Conservation (phyloP, 2,888 invertebrate genomes). For the Euphydryas editha region DNA sequence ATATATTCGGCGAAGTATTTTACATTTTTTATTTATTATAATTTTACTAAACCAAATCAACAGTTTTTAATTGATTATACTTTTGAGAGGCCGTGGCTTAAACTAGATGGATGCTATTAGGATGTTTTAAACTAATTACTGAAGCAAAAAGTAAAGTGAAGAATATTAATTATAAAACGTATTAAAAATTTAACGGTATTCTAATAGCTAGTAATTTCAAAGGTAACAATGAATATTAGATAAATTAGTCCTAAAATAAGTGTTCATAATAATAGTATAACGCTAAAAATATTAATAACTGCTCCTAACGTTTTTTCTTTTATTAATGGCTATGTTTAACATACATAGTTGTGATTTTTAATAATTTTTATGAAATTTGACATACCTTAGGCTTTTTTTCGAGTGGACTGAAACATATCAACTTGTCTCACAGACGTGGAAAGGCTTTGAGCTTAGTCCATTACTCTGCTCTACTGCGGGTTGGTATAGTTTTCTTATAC, state of each 20-base stretch:
- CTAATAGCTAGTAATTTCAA: neutral
- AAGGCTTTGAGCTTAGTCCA: no score
- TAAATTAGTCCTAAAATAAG: neutral
- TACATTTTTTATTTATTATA: no score
- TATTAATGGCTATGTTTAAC: neutral
- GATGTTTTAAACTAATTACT: slow-evolving; percentile 18
- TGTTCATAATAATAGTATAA: slow-evolving; percentile 11
- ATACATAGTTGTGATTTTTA: neutral
- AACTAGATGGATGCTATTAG: slow-evolving; percentile 17
- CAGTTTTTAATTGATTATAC: slow-evolving; percentile 30
- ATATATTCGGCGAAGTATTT: no score
- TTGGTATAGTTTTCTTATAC: no score
- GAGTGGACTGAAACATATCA: no score
- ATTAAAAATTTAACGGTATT: neutral
- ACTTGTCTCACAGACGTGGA: no score
- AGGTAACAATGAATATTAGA: neutral
- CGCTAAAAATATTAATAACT: slow-evolving; percentile 1
- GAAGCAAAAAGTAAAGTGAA: slow-evolving; percentile 1
- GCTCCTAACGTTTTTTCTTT: neutral
- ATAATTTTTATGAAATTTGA: neutral
- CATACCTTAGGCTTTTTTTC: neutral
- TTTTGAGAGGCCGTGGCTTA: slow-evolving; percentile 30
- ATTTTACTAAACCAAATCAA: slow-evolving; percentile 20
- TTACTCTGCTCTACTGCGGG: no score
- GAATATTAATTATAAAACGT: neutral